These are phyloP conservation scores for Atopsyche davidsoni DNA, from an alignment of 1,140 invertebrate species.

Conservation along the genomic window DNA sequence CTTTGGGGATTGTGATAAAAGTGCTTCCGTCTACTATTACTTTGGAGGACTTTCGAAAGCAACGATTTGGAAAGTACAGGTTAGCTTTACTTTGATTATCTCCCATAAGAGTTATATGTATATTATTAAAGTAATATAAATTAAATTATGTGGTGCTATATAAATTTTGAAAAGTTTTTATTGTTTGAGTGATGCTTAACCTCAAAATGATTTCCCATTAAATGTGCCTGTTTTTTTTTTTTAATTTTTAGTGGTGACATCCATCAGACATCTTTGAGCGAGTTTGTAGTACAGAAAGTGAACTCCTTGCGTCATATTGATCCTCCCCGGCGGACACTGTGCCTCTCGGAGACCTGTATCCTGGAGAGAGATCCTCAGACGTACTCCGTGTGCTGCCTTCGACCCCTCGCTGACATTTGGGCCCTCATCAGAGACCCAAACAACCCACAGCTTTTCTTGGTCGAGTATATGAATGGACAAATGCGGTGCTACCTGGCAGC, in stretches of 20 bases:
- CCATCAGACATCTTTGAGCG: conserved; percentile 83
- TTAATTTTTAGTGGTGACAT: conserved; percentile 66
- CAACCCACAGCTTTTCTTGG: conserved; percentile 89
- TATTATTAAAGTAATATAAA: neutral
- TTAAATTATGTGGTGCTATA: too few relatives aligned
- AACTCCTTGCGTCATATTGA: conserved; percentile 69
- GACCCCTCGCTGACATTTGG: conserved; percentile 85
- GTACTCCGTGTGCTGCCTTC: conserved; percentile 81
- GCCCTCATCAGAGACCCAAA: conserved; percentile 82
- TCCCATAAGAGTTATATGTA: neutral
- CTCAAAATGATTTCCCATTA: too few relatives aligned
- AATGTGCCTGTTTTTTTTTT: too few relatives aligned
- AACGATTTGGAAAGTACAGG: conserved; percentile 89
- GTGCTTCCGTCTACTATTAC: conserved; percentile 77
- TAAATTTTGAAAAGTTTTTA: too few relatives aligned
- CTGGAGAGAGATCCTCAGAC: conserved; percentile 95
- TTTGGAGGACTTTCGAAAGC: conserved; percentile 75
- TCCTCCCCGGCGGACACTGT: conserved; percentile 80
- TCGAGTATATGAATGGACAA: conserved; percentile 92
- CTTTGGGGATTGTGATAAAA: conserved; percentile 78
- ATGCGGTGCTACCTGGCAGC: conserved; percentile 78
- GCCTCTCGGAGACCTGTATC: conserved; percentile 91
- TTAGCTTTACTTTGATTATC: conserved; percentile 32
- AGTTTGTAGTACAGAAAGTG: conserved; percentile 89
- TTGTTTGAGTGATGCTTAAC: too few relatives aligned